These are phyloP conservation scores for Cephus spinipes DNA, from an alignment of 2,888 invertebrate species.

Conservation along the genomic window DNA sequence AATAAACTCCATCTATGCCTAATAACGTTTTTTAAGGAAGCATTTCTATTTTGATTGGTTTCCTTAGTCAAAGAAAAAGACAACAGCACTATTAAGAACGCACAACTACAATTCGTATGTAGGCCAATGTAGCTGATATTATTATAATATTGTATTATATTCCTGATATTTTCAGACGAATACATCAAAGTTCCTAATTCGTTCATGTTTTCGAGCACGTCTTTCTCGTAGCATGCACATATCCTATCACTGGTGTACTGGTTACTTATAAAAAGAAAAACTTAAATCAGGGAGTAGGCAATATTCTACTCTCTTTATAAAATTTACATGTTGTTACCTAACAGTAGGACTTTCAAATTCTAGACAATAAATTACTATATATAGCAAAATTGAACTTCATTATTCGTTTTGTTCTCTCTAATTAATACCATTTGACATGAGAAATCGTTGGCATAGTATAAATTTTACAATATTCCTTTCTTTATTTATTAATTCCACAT, in stretches of 20 bases:
- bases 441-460: slow-evolving; percentile 15
- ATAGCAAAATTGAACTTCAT: slow-evolving; percentile 8
- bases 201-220: not conserved
- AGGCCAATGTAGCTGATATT: not conserved
- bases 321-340: slow-evolving; percentile 3
- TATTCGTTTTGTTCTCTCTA: slow-evolving; percentile 7
- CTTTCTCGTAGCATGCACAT: not conserved
- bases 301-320: not conserved
- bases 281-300: not conserved
- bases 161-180: not conserved
- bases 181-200: not conserved
- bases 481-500: not conserved
- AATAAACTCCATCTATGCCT: not conserved
- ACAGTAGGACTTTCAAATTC: slow-evolving; percentile 2
- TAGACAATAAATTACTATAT: slow-evolving; percentile 6
- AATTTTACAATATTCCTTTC: not conserved
- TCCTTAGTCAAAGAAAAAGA: not conserved
- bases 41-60: not conserved
- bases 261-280: not conserved
- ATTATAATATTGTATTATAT: not conserved
- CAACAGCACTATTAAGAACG: not conserved
- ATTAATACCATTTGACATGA: not conserved
- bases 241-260: not conserved
- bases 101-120: not conserved
- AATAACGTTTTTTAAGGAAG: not conserved